Base-by-base conservation (phyloP, 2,888 invertebrate species). In the Nysson spinosus region DNA sequence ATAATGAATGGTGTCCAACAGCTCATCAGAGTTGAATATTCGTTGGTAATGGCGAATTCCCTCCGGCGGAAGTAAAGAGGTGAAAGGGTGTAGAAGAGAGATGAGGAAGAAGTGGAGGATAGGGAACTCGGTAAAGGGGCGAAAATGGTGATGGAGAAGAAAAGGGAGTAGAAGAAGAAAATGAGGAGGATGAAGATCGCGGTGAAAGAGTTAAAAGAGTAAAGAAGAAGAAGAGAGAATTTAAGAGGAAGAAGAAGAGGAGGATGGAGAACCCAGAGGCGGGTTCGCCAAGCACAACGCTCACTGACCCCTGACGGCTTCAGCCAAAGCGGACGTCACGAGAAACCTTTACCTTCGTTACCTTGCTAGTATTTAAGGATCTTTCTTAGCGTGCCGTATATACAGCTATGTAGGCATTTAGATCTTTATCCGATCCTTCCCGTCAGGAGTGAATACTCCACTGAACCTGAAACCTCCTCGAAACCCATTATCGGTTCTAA, bases 1-100 rank as follows among this genome's bases (percentile, higher is more conserved):
- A 73, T 79, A 79, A 84, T 84, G 83, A 84, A 84, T 84, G 80
- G 70, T 63, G 69, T 73, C 76, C 72, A 74, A 68, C 47, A 69
- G 75, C 67, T 81, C 79, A 81, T 81, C 79, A 76, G 80, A 79
- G 72, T 75, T 77, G 75, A 70, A 77, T 78, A 81, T 82, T 80
- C 75, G 80, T 75, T 64, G 42, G 64, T 57, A 50, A 68, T 54
- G 54, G 49, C 35, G 64, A 72, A 50, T 30, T 19, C 35, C 28
- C 52, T 43, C 26, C 16, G 55, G 69, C 54, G 34, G 39, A 32
- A 35, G 40, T 54, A 17, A 40, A 57, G 42, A 37, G 26, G 34
- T 32, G 46, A 46, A 28, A 42, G 30, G 26, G 40, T 20, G 40
- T 24, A 34, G 52, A 37, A 20, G 30, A 24, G 32, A 26, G 28